Conservation (phyloP, 2,888 invertebrate species). For the Leptinotarsa peninsularis region DNA sequence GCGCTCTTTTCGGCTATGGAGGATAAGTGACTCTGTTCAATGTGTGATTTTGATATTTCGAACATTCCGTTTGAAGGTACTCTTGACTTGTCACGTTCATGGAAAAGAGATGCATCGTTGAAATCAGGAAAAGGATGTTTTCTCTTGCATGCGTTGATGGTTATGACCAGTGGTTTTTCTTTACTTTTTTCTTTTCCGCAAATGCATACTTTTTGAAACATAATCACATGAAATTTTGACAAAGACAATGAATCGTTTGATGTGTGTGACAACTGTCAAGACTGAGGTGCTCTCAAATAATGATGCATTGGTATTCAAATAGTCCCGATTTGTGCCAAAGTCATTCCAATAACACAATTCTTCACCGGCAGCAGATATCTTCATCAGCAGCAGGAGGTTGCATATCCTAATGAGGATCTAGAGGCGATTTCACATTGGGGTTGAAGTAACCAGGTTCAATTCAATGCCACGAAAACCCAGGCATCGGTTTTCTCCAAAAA, state of each 20-base stretch:
- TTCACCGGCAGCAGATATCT: no score
- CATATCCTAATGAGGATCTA: no score
- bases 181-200: slow-evolving; percentile 34
- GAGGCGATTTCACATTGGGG: no score
- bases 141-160: slow-evolving; percentile 41
- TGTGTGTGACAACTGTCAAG: background rate
- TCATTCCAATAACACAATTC: no score
- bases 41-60: background rate
- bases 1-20: background rate
- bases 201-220: slow-evolving; percentile 36
- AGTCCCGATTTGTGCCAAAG: no score
- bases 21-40: no score
- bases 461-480: no score
- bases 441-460: no score
- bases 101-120: background rate
- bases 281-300: no score
- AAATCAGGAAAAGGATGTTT: slow-evolving; percentile 10
- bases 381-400: no score
- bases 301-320: no score
- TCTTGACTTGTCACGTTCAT: background rate
- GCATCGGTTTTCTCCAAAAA: no score
- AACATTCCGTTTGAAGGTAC: background rate
- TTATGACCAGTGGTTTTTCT: slow-evolving; percentile 41
- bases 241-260: slow-evolving; percentile 14
- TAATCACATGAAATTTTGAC: slow-evolving; percentile 40